Evolutionary conservation across 2,797 vertebrate genomes (phyloP), one percentile per base, ranked within the genome.

Genomic region (Rhynchotus rufescens): DNA sequence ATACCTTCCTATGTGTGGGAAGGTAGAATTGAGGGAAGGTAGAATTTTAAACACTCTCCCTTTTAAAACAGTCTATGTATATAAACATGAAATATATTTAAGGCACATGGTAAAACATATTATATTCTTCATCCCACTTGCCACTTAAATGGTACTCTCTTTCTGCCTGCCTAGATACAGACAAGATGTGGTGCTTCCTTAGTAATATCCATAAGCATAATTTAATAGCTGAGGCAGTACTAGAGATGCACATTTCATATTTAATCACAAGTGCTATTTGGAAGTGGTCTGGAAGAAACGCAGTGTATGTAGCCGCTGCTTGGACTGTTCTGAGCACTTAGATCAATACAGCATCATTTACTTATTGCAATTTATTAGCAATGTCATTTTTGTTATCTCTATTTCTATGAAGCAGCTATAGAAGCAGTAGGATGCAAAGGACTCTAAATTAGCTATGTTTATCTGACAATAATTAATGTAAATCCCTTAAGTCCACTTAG

Each of bases 271-370:
- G 74, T 8, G 82, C 84, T 96, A 38, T 64, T 83, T 88, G 84
- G 80, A 95, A 95, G 96, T 67, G 84, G 91, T 51, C 76, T 94
- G 90, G 77, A 88, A 96, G 88, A 85, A 23, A 77, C 28, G 57
- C 49, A 61, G 68, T 74, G 91, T 96, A n/a, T 75, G 12, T 66
- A 69, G 57, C 60, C 84, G 92, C n/a, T 84, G 67, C 54, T 93
- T 69, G 17, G 52, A 10, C 68, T 72, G 84, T 95, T 93, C 68
- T 2, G 4, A 93, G 30, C 2, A 36, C 76, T 87, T 82, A 75
- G 95, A 96, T 96, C 95, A 88, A 95, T 96, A 83, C 92, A 92
- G 67, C 77, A 89, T 78, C 59, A 5, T 71, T 91, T 71, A 64
- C 72, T 65, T 34, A 67, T 2, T 71, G 56, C 78, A 49, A 16